These are phyloP conservation scores for Ictalurus punctatus DNA, from an alignment of 2,113 vertebrate genomes.

Conservation along the genomic window DNA sequence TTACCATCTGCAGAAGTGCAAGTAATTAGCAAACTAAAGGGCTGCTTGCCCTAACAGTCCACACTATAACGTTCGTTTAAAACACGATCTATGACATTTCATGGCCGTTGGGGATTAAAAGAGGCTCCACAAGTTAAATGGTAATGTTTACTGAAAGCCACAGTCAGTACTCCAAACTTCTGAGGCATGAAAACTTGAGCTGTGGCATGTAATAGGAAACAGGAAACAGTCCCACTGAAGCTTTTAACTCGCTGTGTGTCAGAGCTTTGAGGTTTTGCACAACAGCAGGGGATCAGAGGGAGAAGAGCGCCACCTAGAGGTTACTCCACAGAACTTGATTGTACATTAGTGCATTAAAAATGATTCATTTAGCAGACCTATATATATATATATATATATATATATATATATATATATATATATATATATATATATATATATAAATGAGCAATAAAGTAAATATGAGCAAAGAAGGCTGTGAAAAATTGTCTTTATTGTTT, in stretches of 20 bases:
- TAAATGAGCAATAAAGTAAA: no score
- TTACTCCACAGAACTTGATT: not conserved
- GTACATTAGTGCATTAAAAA: not conserved
- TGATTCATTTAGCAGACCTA: not conserved
- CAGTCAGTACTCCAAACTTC: not conserved
- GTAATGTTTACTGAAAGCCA: slow-evolving; percentile 18
- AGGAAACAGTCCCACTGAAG: slow-evolving; percentile 39
- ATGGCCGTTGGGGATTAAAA: not conserved
- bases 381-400: not conserved
- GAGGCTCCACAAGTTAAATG: not conserved
- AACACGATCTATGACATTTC: not conserved
- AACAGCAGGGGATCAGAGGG: slow-evolving; percentile 23
- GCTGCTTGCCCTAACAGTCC: not conserved
- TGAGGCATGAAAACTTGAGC: slow-evolving; percentile 36
- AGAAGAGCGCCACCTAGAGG: slow-evolving; percentile 51
- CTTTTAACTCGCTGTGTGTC: slow-evolving; percentile 19
- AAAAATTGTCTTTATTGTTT: no score
- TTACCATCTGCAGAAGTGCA: slow-evolving; percentile 19
- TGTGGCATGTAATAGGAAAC: slow-evolving; percentile 44
- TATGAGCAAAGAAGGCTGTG: no score
- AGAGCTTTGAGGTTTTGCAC: not conserved
- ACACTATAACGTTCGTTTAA: not conserved
- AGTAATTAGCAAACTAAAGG: slow-evolving; percentile 19
- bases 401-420: no score
- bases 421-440: not conserved